Percentiles rank a stretch among this genome's conserved stretches.
These are phyloP conservation scores for Anisognathus igniventris DNA, from an alignment of 2,797 vertebrate species.

Conservation along the genomic window DNA sequence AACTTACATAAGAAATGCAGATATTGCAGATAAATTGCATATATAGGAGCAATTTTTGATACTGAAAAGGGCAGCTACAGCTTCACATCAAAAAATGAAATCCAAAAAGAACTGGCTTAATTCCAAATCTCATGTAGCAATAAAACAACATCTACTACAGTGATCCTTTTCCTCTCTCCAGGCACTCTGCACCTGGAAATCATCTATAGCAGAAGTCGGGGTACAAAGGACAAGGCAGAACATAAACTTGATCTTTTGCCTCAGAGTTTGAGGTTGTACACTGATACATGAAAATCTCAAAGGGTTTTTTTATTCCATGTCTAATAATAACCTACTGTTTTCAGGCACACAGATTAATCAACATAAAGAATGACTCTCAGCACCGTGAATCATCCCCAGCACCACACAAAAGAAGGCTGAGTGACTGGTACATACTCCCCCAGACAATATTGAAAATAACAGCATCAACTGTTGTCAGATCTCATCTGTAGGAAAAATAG, in stretches of 20 bases:
- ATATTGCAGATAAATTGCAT: background rate
- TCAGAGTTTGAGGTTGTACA: background rate
- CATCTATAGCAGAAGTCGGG: background rate
- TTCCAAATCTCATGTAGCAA: background rate
- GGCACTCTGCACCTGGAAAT: background rate
- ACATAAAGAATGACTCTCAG: constrained; percentile 41
- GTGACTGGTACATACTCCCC: constrained; percentile 58
- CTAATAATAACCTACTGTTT: constrained; percentile 57
- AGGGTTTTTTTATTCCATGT: background rate
- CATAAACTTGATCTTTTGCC: background rate
- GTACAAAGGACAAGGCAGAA: background rate
- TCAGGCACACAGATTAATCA: constrained; percentile 48
- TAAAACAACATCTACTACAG: background rate
- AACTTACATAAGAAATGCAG: background rate
- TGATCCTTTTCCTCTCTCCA: background rate
- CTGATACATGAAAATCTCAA: background rate
- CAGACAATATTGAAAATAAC: constrained; percentile 63
- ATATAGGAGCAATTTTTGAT: background rate
- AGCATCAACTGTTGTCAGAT: constrained; percentile 37
- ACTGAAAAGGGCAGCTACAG: background rate
- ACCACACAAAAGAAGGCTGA: constrained; percentile 44
- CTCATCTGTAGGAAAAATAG: constrained; percentile 1
- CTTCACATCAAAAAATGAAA: background rate
- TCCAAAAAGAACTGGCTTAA: background rate
- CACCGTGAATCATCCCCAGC: constrained; percentile 58